Base-by-base conservation (phyloP, 2,888 invertebrate species). In the Lepetodrilus schrolli region DNA sequence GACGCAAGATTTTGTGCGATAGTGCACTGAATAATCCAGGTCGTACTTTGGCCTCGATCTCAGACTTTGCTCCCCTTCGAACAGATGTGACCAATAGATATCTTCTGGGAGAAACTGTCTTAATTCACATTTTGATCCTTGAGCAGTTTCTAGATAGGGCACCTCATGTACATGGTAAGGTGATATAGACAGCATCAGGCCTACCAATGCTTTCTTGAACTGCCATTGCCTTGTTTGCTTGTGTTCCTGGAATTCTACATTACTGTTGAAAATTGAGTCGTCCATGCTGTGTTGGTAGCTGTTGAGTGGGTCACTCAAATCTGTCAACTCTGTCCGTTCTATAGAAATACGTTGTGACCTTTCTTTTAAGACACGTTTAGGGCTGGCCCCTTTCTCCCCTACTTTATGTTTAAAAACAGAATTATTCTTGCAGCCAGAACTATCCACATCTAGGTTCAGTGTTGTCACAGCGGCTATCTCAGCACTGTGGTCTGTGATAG, bases 141-240 rank as follows among this genome's bases (percentile, higher is more conserved):
- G 92, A 87, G 96, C 96, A 0, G 96, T 95, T 91, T 96, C 96
- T 78, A 97, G 91, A 91, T 94, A 96, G 0, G 99, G 98, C 72
- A 96, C 92, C 0, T 95, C 93, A 85, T 95, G 95, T 74, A 94
- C 93, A 10, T 97, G 92, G 89, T 94, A 95, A 0, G 98, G 98
- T 0, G 98, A 98, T 78, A 95, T 93, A 0, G 96, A 96, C 1
- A 96, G 85, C 66, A 94, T 92, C 0, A 94, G 93, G 72, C 94
- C 94, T 80, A 94, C 94, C 7, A 96, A 90, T 0, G 94, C 94
- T 91, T 95, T 93, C 87, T 95, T 92, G 86, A 95, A 95, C 50
- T 47, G 83, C 74, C 0, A 94, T 93, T 0, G 94, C 13, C 43
- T 73, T 1, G 76, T 76, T 49, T 79, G 78, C 58, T 80, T 80